phyloP scores from a whole-genome alignment of 2,113 vertebrate genomes.

The Regulus satrapa region DNA sequence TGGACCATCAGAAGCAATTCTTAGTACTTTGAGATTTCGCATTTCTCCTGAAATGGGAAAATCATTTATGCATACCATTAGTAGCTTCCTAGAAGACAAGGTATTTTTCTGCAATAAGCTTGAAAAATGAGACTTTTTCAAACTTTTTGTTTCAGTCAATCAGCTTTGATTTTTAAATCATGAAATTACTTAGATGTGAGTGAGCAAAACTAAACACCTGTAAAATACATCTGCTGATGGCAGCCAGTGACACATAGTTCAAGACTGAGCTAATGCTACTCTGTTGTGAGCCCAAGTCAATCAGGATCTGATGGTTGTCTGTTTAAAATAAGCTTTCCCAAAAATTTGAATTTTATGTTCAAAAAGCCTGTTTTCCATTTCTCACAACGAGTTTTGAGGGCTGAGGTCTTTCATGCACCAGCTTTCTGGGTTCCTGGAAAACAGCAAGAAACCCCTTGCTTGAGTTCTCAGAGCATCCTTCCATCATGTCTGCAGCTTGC shows the following conservation, averaged over 20 bases:
- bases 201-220: conserved; percentile 12
- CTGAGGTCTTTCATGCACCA: not conserved
- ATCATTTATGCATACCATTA: not conserved
- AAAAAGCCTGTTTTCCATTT: not conserved
- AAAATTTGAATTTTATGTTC: not conserved
- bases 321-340: not conserved
- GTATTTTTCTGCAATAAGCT: not conserved
- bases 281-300: not conserved
- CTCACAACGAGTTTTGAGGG: accelerated
- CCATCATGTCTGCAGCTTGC: not conserved
- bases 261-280: not conserved
- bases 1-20: not conserved
- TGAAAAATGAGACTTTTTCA: not conserved
- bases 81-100: not conserved
- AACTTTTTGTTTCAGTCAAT: conserved; percentile 30
- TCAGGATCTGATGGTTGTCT: not conserved
- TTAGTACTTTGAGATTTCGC: not conserved
- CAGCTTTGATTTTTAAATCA: conserved; percentile 21
- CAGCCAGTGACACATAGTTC: not conserved
- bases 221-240: not conserved
- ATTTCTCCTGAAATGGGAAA: not conserved
- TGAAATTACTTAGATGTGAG: not conserved
- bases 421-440: not conserved
- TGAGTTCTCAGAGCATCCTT: not conserved
- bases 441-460: not conserved